Conservation (phyloP, 2,888 invertebrate genomes). For the Penaeus monodon region DNA sequence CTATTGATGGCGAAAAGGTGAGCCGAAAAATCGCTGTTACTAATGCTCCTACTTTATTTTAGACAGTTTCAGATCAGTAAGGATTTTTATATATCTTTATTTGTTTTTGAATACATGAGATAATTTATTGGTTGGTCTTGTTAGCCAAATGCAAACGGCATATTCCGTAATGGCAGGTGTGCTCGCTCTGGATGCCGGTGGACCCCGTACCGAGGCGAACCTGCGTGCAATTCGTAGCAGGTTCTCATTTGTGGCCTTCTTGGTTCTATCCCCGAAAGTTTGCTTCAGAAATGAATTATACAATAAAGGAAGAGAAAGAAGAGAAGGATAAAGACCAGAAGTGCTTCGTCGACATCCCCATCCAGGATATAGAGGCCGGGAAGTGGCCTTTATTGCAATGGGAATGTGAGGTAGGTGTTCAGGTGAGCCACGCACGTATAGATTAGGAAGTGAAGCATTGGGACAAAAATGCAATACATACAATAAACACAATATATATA, state of each 20-base stretch:
- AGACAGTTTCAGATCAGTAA: too few species aligned
- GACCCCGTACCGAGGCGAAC: conserved; percentile 67
- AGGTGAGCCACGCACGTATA: too few species aligned
- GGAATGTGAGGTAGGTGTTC: conserved; percentile 66
- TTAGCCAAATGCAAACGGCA: neutral
- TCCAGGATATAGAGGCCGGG: conserved; percentile 64
- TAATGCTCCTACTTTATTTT: too few species aligned
- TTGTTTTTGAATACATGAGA: neutral
- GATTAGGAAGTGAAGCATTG: too few species aligned
- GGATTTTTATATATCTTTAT: neutral
- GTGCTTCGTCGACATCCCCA: conserved; percentile 66
- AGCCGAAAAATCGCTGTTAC: neutral
- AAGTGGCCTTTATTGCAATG: conserved; percentile 66
- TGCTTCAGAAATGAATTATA: conserved; percentile 67
- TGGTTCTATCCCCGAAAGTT: conserved; percentile 68
- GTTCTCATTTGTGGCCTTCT: conserved; percentile 67
- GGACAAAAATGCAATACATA: neutral
- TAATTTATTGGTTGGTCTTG: neutral
- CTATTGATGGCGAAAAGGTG: conserved; percentile 66
- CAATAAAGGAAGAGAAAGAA: neutral
- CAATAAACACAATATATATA: neutral
- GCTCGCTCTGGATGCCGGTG: conserved; percentile 69
- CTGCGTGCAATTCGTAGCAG: conserved; percentile 67
- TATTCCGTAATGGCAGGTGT: conserved; percentile 54
- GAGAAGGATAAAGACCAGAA: neutral